A percentile compares a stretch with the other conserved stretches of the same genome.
Conservation (phyloP, 2,113 vertebrate genomes). For the Paramormyrops kingsleyae region DNA sequence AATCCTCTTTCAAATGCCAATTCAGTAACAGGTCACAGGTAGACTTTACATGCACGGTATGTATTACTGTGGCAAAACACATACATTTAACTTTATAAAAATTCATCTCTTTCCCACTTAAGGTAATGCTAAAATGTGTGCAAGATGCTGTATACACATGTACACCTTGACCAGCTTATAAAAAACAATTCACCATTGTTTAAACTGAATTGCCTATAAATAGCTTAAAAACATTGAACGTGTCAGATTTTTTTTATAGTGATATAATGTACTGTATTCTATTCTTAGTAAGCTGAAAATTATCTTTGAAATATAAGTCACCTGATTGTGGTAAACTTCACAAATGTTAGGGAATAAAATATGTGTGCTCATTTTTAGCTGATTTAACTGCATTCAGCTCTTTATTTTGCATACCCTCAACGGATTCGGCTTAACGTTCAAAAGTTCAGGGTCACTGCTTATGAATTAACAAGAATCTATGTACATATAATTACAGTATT, state of each 20-base stretch:
- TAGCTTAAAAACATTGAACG: neutral
- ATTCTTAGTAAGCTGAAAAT: neutral
- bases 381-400: neutral
- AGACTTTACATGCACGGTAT: neutral
- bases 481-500: neutral
- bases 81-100: neutral
- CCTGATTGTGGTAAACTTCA: neutral
- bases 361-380: neutral
- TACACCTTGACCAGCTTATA: neutral
- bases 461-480: neutral
- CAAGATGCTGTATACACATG: neutral
- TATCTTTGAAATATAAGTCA: neutral
- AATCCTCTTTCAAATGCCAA: neutral
- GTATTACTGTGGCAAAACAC: neutral
- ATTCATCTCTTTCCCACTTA: neutral
- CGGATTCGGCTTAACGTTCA: neutral
- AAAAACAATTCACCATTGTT: neutral
- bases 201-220: neutral
- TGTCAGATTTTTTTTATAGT: neutral
- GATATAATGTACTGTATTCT: neutral
- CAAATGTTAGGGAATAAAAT: neutral
- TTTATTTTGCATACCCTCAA: neutral
- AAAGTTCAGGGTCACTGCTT: conserved; percentile 3
- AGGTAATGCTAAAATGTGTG: neutral
- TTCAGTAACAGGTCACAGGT: neutral